Percentiles rank a stretch among this genome's conserved stretches.
Conservation (phyloP, 2,113 vertebrate genomes). For the Lophochroa leadbeateri region DNA sequence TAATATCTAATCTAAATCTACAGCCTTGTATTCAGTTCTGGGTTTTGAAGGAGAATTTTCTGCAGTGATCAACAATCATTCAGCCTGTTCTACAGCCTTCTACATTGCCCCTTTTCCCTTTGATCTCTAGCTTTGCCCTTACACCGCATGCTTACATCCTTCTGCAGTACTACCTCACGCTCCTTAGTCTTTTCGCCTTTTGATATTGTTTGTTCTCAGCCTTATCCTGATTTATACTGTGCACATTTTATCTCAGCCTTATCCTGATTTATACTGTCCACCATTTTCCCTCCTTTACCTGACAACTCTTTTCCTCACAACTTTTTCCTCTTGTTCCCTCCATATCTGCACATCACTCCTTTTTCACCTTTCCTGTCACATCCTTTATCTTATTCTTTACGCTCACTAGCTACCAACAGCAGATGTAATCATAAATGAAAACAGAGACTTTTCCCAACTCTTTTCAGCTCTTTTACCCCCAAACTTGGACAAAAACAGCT, state of each 20-base stretch:
- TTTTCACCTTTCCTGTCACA: not conserved
- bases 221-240: not conserved
- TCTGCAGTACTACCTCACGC: accelerated
- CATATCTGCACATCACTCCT: not conserved
- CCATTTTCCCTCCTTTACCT: not conserved
- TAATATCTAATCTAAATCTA: not conserved
- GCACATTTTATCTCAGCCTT: not conserved
- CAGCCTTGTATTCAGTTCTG: not conserved
- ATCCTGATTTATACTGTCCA: not conserved
- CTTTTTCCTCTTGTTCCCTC: not conserved
- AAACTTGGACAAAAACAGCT: not conserved
- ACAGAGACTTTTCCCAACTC: not conserved
- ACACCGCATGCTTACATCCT: accelerated
- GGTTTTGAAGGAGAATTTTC: not conserved
- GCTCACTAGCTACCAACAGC: not conserved
- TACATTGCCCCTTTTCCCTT: not conserved
- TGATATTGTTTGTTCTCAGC: not conserved
- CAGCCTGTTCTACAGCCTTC: not conserved
- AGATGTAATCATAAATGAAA: not conserved
- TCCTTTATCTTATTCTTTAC: not conserved
- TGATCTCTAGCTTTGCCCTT: not conserved
- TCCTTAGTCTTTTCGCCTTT: accelerated
- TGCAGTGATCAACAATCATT: not conserved
- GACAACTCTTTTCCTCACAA: not conserved
- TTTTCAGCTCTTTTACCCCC: not conserved